A percentile compares a stretch with the other conserved stretches of the same genome.
Conservation (phyloP, 2,113 vertebrate genomes). For the Leiothrix lutea region DNA sequence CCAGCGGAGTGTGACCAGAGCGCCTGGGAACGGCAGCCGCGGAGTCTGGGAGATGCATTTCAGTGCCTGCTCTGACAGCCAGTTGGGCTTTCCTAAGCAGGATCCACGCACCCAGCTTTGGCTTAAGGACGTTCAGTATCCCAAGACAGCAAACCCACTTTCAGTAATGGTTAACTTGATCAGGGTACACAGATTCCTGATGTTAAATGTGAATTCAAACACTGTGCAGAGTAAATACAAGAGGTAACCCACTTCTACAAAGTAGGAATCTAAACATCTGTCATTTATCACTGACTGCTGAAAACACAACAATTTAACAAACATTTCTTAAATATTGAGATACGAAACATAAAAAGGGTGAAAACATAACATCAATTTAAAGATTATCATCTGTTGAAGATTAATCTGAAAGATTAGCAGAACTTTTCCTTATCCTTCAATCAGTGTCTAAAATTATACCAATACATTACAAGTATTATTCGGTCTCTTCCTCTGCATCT, state of each 20-base stretch:
- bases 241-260: neutral
- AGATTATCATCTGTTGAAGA: neutral
- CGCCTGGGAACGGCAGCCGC: fast-evolving
- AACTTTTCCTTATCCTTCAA: neutral
- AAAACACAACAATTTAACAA: neutral
- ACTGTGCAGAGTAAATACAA: neutral
- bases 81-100: neutral
- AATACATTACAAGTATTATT: neutral
- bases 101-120: neutral
- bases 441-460: neutral
- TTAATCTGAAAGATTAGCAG: neutral
- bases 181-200: neutral
- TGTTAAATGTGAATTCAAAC: neutral
- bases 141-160: neutral
- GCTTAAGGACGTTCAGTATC: neutral
- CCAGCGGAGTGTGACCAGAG: fast-evolving
- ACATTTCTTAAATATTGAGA: neutral
- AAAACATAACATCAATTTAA: neutral
- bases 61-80: neutral
- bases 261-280: neutral
- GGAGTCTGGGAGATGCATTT: fast-evolving
- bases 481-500: neutral
- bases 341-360: neutral
- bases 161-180: neutral
- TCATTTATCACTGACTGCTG: neutral